Evolutionary conservation across 2,113 vertebrate species (phyloP).

Genomic region (Smithornis capensis): DNA sequence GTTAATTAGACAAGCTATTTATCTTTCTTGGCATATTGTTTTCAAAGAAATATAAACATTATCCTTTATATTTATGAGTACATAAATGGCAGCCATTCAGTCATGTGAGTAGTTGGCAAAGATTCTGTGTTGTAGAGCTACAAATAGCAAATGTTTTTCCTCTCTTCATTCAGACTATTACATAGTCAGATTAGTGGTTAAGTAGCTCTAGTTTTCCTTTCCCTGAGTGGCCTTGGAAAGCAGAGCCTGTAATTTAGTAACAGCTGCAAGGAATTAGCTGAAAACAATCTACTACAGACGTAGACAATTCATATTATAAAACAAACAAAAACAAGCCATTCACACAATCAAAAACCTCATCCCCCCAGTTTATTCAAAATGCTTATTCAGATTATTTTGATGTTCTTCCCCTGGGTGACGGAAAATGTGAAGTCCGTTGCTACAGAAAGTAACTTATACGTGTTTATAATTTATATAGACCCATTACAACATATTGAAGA

Average conservation of each 20-base stretch:
- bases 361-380: not conserved
- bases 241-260: slow-evolving; percentile 65
- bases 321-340: slow-evolving; percentile 51
- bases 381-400: not conserved
- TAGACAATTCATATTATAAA: slow-evolving; percentile 54
- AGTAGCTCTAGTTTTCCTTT: slow-evolving; percentile 52
- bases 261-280: slow-evolving; percentile 67
- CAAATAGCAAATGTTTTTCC: slow-evolving; percentile 45
- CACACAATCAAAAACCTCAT: not conserved
- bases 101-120: not conserved
- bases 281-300: slow-evolving; percentile 50
- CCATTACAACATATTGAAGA: not conserved
- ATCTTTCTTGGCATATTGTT: not conserved
- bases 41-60: not conserved
- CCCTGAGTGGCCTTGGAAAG: slow-evolving; percentile 62
- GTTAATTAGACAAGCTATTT: not conserved
- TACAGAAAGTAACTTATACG: not conserved
- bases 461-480: not conserved
- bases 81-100: not conserved
- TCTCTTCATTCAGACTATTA: slow-evolving; percentile 53
- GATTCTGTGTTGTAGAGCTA: not conserved
- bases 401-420: not conserved
- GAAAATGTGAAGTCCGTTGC: not conserved
- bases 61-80: not conserved
- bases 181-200: slow-evolving; percentile 48